Evolutionary conservation across 1,140 invertebrate species (phyloP).

Genomic region (Drosophila truncata): DNA sequence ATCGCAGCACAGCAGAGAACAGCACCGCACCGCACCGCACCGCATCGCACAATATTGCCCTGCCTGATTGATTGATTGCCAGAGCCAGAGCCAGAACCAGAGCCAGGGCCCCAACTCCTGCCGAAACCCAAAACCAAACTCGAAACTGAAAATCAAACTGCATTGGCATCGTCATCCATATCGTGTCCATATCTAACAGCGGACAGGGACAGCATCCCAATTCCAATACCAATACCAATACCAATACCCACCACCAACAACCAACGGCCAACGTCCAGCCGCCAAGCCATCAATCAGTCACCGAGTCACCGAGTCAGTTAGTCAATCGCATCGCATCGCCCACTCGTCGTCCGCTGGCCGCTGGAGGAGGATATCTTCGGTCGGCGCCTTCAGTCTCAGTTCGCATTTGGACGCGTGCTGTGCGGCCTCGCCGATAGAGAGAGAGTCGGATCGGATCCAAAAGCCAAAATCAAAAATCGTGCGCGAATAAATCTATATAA

Average conservation of each 20-base stretch:
- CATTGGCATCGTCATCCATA: constrained; percentile 16
- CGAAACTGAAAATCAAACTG: constrained; percentile 70
- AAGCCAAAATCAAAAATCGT: constrained; percentile 33
- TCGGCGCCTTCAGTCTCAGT: constrained; percentile 77
- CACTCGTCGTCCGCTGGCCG: constrained; percentile 50
- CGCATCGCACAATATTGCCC: background rate
- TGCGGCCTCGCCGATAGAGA: constrained; percentile 69
- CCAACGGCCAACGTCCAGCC: constrained; percentile 39
- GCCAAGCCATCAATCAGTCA: constrained; percentile 64
- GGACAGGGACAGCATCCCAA: constrained; percentile 38
- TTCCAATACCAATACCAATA: background rate
- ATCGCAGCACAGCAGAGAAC: background rate
- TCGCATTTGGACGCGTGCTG: constrained; percentile 80
- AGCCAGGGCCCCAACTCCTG: constrained; percentile 26
- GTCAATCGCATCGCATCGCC: constrained; percentile 49
- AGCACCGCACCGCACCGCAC: background rate
- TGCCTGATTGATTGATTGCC: constrained; percentile 76
- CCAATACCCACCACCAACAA: constrained; percentile 1
- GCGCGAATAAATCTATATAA: constrained; percentile 53
- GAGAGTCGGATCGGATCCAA: constrained; percentile 41
- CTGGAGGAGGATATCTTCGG: constrained; percentile 76
- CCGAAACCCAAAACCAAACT: constrained; percentile 49
- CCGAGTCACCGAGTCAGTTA: constrained; percentile 50
- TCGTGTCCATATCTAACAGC: constrained; percentile 67
- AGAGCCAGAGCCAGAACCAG: constrained; percentile 31